Evolutionary conservation across 2,113 vertebrate species (phyloP), one percentile per base, ranked within the genome.

Genomic region (Cariama cristata): DNA sequence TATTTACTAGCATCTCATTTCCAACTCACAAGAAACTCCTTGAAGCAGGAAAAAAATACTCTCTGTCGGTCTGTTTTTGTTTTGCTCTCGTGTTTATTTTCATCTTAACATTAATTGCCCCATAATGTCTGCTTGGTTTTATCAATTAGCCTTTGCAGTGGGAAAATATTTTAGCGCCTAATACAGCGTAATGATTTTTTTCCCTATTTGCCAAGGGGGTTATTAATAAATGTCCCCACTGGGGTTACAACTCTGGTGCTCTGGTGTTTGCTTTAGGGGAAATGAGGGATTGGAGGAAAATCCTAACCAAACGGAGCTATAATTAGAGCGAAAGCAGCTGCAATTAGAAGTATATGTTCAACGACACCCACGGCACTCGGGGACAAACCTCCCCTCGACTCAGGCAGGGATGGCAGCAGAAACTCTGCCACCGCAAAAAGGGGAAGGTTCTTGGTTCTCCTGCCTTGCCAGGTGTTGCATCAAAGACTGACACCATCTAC

Each of bases 261-360:
- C 98, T 98, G 91, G 95, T 98, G 98, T 98, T 98, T 98, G 98
- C 98, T 98, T 98, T 98, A 98, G 98, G 98, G 97, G 97, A 98
- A 97, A 97, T 97, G 97, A 98, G 98, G 98, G 98, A 98, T 98
- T 98, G 98, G 97, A 84, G 90, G 97, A 98, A 97, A 98, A 98
- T 98, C 98, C 98, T 98, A 98, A 98, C 98, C 98, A 98, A 98
- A 98, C 98, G 80, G 97, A 98, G 97, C 97, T 96, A 56, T 98
- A 98, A 98, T 98, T 98, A 98, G 98, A 98, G 97, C n/a, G 92
- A 98, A 98, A 98, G 98, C 97, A 98, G 97, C 97, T 98, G 98
- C 98, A 98, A 98, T 98, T 98, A 98, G 98, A 95, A 95, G 97
- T 98, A 98, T 98, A 98, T 97, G 93, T 98, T 98, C 95, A 94